A percentile compares a stretch with the other conserved stretches of the same genome.
Conservation (phyloP, 2,113 vertebrate genomes). For the Anser cygnoides region DNA sequence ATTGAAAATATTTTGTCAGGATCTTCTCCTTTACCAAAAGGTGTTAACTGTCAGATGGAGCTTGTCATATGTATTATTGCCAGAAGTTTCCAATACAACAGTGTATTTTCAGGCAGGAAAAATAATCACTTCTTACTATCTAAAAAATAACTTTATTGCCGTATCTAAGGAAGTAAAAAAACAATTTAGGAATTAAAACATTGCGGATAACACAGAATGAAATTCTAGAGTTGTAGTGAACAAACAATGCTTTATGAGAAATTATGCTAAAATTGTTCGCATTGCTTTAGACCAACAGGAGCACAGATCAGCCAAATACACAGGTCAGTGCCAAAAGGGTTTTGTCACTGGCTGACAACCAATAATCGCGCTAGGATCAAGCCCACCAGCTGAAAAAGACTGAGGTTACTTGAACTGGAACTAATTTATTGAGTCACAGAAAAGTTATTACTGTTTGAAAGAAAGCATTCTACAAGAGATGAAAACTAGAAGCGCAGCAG, state of each 20-base stretch:
- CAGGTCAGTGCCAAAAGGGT: fast-evolving
- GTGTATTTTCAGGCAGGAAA: neutral
- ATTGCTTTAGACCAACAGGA: neutral
- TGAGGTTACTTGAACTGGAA: neutral
- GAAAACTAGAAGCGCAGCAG: neutral
- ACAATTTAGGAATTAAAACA: neutral
- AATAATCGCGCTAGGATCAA: neutral
- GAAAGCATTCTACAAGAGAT: neutral
- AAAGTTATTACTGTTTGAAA: neutral
- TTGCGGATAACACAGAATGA: neutral
- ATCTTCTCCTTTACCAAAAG: neutral
- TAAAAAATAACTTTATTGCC: neutral
- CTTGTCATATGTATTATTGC: neutral
- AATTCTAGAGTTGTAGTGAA: neutral
- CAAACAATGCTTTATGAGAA: neutral
- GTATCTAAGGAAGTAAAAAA: neutral
- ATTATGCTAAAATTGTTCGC: neutral
- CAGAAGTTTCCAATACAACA: neutral
- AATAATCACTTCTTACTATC: neutral
- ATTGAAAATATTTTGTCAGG: neutral
- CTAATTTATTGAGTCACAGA: neutral
- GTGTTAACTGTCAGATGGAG: neutral
- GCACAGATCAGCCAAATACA: neutral
- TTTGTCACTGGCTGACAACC: neutral
- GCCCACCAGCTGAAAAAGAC: neutral